Evolutionary conservation across 2,888 invertebrate genomes (phyloP), one percentile per base, ranked within the genome.

Genomic region (Ganaspis brasiliensis): DNA sequence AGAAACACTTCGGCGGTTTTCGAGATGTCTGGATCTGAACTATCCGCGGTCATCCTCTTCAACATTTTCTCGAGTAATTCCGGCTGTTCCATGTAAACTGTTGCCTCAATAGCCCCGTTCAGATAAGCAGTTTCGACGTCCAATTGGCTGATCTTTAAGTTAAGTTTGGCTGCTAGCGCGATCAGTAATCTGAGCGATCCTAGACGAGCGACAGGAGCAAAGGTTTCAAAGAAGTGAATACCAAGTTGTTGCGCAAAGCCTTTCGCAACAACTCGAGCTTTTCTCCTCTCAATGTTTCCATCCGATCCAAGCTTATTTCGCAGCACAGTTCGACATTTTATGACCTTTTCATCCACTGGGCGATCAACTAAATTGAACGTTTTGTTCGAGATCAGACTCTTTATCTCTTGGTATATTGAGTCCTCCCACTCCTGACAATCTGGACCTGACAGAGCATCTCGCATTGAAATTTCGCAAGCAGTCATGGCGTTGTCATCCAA

Each of bases 61-160:
- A 78, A 70, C 24, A 61, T 49, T 49, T 77, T 73, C 6, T 52
- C 37, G 6, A 67, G 31, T 26, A 55, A 40, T 2, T 79, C 77
- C 0, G 82, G 82, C 19, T 71, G 59, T 55, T 82, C 72, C 82
- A 85, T 84, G 16, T 59, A 72, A 14, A 79, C 49, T 14, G 45
- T 19, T 10, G 61, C 78, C 0, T 74, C 76, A 3, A 76, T 14
- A 1, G 9, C 70, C 2, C 86, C 84, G 70, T 84, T 83, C 8
- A 86, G 56, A 37, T 82, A 86, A 5, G 84, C 82, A 2, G 82
- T 83, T 1, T 76, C 74, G 1, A 85, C 63, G 59, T 84, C 84
- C 8, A 84, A 71, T 40, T 86, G 85, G n/a, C 55, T 12, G 1
- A 85, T 79, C 9, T 67, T 24, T 74, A 84, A 71, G 2, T 63